Percentiles rank a stretch among this genome's conserved stretches.
Evolutionary conservation across 2,888 invertebrate genomes (phyloP).

Genomic region (Falcaria lacertinaria): DNA sequence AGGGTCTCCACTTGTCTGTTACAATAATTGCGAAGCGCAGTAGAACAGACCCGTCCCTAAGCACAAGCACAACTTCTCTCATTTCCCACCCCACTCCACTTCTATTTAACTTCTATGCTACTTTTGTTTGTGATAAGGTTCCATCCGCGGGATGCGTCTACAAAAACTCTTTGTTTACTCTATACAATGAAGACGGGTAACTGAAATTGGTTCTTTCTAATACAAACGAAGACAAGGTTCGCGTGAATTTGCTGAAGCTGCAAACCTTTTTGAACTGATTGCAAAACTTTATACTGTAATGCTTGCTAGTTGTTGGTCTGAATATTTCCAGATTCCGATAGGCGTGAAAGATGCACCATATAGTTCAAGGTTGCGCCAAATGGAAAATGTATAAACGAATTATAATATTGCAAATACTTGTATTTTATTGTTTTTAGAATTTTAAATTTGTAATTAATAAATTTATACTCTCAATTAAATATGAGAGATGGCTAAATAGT

Average conservation of each 20-base stretch:
- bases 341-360: no score
- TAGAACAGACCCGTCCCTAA: conserved; percentile 25
- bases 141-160: not conserved
- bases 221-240: not conserved
- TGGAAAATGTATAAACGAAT: no score
- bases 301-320: not conserved
- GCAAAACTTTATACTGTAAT: not conserved
- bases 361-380: no score
- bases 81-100: conserved; percentile 20
- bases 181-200: not conserved
- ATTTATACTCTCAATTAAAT: no score
- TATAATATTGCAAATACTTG: no score
- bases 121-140: conserved; percentile 2
- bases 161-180: not conserved
- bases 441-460: no score
- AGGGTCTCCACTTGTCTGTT: conserved; percentile 10
- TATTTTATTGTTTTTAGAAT: no score
- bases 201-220: not conserved
- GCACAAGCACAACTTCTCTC: conserved; percentile 23
- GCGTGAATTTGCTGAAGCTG: no score
- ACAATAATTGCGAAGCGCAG: conserved; percentile 22
- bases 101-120: conserved; percentile 12
- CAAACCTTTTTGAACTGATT: conserved; percentile 12
- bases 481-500: no score
- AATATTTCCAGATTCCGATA: no score